These are phyloP conservation scores for Drosophila leonis DNA, from an alignment of 2,888 invertebrate species.

Conservation along the genomic window DNA sequence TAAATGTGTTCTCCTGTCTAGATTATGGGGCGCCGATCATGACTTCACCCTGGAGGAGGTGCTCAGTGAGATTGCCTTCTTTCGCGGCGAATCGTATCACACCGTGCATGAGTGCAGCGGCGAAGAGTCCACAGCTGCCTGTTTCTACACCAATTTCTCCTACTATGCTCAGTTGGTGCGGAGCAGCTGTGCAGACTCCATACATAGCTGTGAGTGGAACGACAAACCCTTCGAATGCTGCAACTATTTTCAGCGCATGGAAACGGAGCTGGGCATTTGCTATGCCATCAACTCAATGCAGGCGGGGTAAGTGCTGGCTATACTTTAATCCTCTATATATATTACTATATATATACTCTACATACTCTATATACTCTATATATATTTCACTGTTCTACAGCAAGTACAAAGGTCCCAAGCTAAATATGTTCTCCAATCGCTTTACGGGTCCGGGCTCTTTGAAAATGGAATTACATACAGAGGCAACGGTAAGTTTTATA, in stretches of 20 bases:
- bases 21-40: conserved; percentile 89
- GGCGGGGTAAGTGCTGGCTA: conserved; percentile 60
- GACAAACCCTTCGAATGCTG: conserved; percentile 88
- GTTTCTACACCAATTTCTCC: conserved; percentile 87
- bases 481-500: conserved; percentile 85
- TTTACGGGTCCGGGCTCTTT: conserved; percentile 88
- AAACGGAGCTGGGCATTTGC: conserved; percentile 89
- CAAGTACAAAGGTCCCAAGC: conserved; percentile 83
- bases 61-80: conserved; percentile 89
- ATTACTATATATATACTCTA: no score
- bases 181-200: conserved; percentile 87
- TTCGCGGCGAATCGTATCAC: conserved; percentile 89
- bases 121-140: conserved; percentile 86
- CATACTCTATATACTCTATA: no score
- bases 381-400: conserved; percentile 22
- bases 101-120: conserved; percentile 88
- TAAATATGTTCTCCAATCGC: conserved; percentile 88
- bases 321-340: not conserved
- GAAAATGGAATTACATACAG: conserved; percentile 86
- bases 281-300: conserved; percentile 89
- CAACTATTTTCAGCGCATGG: conserved; percentile 88
- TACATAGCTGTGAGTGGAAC: conserved; percentile 88
- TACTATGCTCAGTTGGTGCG: conserved; percentile 88
- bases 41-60: conserved; percentile 90
- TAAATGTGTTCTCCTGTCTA: conserved; percentile 7